Conservation (phyloP, 2,888 invertebrate genomes). For the Muschampia plurimacula region DNA sequence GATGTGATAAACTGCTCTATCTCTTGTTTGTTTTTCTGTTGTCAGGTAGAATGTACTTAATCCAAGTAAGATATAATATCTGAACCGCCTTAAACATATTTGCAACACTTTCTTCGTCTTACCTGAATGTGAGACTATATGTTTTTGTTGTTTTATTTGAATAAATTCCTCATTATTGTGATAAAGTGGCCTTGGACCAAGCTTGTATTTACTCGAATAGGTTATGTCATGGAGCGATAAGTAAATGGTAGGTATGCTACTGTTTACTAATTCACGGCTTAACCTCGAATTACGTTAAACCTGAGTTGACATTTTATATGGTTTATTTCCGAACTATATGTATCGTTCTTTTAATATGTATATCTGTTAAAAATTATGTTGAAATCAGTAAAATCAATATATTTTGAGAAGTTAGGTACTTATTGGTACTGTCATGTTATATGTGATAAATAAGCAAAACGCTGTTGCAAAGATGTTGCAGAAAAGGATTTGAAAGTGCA, state of each 20-base stretch:
- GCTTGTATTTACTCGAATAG: neutral
- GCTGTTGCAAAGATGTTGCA: neutral
- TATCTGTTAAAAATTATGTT: too few species aligned
- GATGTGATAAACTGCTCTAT: constrained; percentile 22
- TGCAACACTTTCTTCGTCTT: constrained; percentile 7
- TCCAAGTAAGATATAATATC: constrained; percentile 15
- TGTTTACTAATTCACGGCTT: neutral
- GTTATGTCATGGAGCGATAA: constrained; percentile 19
- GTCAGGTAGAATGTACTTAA: constrained; percentile 8
- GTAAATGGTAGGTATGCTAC: constrained; percentile 3
- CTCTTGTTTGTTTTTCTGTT: constrained; percentile 23
- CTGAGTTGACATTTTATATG: neutral
- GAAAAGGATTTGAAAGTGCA: constrained; percentile 26
- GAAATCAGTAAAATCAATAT: too few species aligned
- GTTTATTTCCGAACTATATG: neutral
- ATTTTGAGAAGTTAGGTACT: too few species aligned
- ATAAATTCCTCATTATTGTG: constrained; percentile 6
- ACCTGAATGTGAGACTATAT: neutral
- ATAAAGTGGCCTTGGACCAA: constrained; percentile 11
- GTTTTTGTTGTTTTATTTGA: constrained; percentile 3
- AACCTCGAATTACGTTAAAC: neutral
- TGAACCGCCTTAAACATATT: neutral
- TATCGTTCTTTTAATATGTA: neutral
- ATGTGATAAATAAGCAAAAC: neutral
- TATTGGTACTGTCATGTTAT: too few species aligned